These are phyloP conservation scores for Ericerus pela DNA, from an alignment of 1,140 invertebrate species.

Conservation along the genomic window DNA sequence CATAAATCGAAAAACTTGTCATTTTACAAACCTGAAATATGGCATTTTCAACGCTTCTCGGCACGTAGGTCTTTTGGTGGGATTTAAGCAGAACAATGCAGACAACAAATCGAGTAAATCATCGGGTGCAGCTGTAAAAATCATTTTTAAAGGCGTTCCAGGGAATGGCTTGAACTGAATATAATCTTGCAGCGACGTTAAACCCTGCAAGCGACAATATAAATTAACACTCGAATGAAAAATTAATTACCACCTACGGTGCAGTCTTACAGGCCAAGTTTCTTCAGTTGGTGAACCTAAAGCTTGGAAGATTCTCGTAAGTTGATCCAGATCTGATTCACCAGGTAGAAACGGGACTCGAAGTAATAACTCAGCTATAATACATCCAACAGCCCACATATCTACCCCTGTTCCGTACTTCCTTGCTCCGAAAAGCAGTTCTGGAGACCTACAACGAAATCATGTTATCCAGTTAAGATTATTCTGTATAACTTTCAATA, in stretches of 20 bases:
- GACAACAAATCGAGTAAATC: slow-evolving; percentile 79
- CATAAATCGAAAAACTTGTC: neutral
- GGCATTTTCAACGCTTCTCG: slow-evolving; percentile 64
- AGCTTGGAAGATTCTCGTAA: slow-evolving; percentile 86
- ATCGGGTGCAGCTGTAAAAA: slow-evolving; percentile 89
- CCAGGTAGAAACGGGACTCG: slow-evolving; percentile 88
- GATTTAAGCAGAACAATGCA: slow-evolving; percentile 68
- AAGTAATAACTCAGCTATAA: slow-evolving; percentile 85
- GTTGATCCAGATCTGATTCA: slow-evolving; percentile 90
- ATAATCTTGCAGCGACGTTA: slow-evolving; percentile 76
- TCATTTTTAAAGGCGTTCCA: slow-evolving; percentile 67
- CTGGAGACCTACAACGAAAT: slow-evolving; percentile 80
- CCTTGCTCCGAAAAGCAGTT: slow-evolving; percentile 86
- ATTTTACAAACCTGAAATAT: slow-evolving; percentile 50
- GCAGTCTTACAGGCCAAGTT: slow-evolving; percentile 59
- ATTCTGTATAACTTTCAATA: too few species aligned
- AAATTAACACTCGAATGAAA: neutral
- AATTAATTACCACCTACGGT: neutral
- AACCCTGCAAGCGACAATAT: slow-evolving; percentile 45
- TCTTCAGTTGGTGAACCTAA: slow-evolving; percentile 83
- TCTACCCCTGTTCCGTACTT: slow-evolving; percentile 94
- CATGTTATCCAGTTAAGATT: neutral
- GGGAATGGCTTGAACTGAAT: slow-evolving; percentile 81
- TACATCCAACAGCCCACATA: slow-evolving; percentile 98
- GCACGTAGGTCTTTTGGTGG: slow-evolving; percentile 65